Percentiles rank a stretch among this genome's conserved stretches.
phyloP scores from a whole-genome alignment of 2,888 invertebrate genomes.

The Diplolepis rosae region DNA sequence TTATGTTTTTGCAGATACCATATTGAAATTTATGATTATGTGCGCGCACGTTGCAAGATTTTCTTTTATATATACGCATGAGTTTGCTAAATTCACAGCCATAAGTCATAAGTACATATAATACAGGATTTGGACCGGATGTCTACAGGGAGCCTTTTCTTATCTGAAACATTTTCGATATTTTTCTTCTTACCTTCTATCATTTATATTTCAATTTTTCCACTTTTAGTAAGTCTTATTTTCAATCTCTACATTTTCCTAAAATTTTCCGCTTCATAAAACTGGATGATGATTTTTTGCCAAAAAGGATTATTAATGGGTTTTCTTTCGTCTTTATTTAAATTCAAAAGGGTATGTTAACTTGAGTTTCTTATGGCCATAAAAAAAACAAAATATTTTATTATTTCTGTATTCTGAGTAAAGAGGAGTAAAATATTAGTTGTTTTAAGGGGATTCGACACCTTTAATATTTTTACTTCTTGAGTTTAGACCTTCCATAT shows the following conservation, averaged over 20 bases:
- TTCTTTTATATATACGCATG: background rate
- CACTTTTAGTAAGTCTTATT: background rate
- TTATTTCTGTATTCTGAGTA: too few species aligned
- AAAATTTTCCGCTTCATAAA: background rate
- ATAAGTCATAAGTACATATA: background rate
- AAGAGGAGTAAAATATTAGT: too few species aligned
- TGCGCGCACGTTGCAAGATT: background rate
- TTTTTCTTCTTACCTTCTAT: background rate
- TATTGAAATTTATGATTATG: slow-evolving; percentile 10
- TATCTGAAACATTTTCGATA: background rate
- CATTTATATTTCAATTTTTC: background rate
- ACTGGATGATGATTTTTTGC: background rate
- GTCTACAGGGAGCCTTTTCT: background rate
- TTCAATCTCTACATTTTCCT: background rate
- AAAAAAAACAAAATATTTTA: too few species aligned
- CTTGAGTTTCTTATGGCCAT: too few species aligned
- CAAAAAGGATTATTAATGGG: too few species aligned
- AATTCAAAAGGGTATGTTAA: too few species aligned
- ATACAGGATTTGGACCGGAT: background rate
- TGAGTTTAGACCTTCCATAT: too few species aligned
- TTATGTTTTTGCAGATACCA: background rate
- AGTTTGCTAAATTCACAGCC: background rate
- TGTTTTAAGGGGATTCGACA: too few species aligned
- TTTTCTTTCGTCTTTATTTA: background rate
- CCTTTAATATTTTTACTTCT: too few species aligned